Conservation (phyloP, 2,888 invertebrate genomes). For the Dinocampus coccinellae region DNA sequence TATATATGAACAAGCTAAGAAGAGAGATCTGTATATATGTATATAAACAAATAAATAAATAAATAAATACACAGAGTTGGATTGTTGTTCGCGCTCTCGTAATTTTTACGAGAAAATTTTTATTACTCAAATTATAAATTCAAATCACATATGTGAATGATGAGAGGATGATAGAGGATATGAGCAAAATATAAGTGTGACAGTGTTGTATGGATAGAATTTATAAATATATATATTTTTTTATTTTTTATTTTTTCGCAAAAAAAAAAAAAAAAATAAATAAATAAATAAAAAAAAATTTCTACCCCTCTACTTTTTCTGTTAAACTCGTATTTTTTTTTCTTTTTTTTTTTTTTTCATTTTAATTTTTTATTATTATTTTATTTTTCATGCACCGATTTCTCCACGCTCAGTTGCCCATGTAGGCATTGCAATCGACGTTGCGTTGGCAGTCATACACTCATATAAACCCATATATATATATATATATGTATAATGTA, state of each 20-base stretch:
- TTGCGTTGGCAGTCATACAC: constrained; percentile 7
- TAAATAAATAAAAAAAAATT: too few relatives aligned
- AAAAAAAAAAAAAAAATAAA: too few relatives aligned
- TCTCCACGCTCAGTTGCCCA: constrained; percentile 29
- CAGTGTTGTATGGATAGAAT: constrained; percentile 17
- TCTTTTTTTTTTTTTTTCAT: too few relatives aligned
- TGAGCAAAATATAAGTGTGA: constrained; percentile 10
- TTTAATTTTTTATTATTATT: too few relatives aligned
- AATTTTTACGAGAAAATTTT: constrained; percentile 24
- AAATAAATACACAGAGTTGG: background rate
- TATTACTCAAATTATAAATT: constrained; percentile 25
- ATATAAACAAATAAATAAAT: background rate
- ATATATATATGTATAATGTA: background rate
- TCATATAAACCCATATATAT: background rate
- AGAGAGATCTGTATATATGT: constrained; percentile 4
- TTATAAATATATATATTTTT: background rate
- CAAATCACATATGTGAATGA: constrained; percentile 5
- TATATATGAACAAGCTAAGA: background rate
- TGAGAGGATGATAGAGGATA: constrained; percentile 16
- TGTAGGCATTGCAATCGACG: constrained; percentile 7
- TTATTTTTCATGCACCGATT: too few relatives aligned
- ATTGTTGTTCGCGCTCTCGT: constrained; percentile 22
- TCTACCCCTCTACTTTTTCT: constrained; percentile 17
- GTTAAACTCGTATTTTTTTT: background rate
- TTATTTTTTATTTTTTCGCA: constrained; percentile 7